Evolutionary conservation across 2,797 vertebrate species (phyloP).

Genomic region (Oceanodroma leucorhoa): DNA sequence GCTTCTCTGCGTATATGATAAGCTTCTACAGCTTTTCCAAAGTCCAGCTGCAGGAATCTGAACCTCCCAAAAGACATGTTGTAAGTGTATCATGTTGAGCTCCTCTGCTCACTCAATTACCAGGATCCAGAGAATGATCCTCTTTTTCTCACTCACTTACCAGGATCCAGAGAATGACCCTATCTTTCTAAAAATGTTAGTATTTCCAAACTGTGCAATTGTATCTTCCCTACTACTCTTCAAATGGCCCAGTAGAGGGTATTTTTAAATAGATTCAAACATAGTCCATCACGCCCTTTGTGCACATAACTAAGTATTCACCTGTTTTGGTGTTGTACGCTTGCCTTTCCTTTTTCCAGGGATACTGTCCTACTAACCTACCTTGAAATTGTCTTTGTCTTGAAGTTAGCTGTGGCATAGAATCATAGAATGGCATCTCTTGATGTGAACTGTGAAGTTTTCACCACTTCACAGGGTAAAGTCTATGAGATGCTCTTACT

Average conservation of each 20-base stretch:
- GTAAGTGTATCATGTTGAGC: not conserved
- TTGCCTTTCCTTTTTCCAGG: not conserved
- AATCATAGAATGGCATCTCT: not conserved
- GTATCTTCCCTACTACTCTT: not conserved
- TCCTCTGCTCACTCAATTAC: not conserved
- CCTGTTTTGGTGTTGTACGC: not conserved
- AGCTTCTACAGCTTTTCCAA: not conserved
- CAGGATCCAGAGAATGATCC: not conserved
- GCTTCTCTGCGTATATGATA: not conserved
- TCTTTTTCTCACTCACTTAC: not conserved
- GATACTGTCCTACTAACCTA: not conserved
- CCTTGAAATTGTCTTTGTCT: not conserved
- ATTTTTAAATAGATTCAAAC: not conserved
- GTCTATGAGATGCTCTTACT: not conserved
- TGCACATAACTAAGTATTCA: not conserved
- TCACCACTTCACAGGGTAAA: not conserved
- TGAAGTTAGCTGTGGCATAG: not conserved
- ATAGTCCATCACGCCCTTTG: fast-evolving
- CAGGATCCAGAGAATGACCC: not conserved
- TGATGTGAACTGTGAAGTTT: not conserved
- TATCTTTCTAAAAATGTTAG: not conserved
- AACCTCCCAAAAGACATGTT: not conserved
- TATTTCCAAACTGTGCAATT: not conserved
- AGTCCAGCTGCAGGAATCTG: not conserved
- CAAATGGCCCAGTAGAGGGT: not conserved